phyloP scores from a whole-genome alignment of 1,140 invertebrate species.

The Aporrectodea caliginosa region DNA sequence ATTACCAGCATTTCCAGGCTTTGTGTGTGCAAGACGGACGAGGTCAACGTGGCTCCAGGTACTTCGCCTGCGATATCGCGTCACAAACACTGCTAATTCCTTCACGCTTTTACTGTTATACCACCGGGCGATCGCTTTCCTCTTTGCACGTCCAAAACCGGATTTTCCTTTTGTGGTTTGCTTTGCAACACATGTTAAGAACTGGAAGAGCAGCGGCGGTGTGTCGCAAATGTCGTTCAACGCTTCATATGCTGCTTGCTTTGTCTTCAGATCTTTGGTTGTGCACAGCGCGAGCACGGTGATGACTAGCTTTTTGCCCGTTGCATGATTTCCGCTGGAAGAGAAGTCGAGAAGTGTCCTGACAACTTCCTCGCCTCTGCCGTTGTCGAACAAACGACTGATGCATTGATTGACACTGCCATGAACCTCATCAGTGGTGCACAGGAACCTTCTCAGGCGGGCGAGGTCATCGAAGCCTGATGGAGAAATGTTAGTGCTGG shows the following conservation, averaged over 20 bases:
- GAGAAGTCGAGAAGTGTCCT: constrained; percentile 30
- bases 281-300: constrained; percentile 60
- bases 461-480: background rate
- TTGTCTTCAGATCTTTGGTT: constrained; percentile 51
- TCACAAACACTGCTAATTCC: constrained; percentile 62
- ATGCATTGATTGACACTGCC: constrained; percentile 25
- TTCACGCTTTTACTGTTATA: constrained; percentile 61
- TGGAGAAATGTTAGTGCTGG: too few species aligned
- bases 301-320: constrained; percentile 60
- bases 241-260: constrained; percentile 57
- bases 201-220: constrained; percentile 61
- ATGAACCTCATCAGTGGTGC: constrained; percentile 33
- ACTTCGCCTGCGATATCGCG: constrained; percentile 61
- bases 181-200: constrained; percentile 60
- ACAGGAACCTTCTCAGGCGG: constrained; percentile 34
- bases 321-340: constrained; percentile 29
- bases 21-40: constrained; percentile 63
- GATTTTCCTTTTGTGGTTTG: constrained; percentile 19
- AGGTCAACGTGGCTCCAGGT: constrained; percentile 67
- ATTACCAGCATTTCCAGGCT: constrained; percentile 56
- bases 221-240: constrained; percentile 58
- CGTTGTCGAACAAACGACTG: constrained; percentile 24
- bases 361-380: constrained; percentile 32
- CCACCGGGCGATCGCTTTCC: constrained; percentile 61
- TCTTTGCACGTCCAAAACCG: constrained; percentile 63